These are phyloP conservation scores for Papilio polyxenes DNA, from an alignment of 1,140 invertebrate species.

Conservation along the genomic window DNA sequence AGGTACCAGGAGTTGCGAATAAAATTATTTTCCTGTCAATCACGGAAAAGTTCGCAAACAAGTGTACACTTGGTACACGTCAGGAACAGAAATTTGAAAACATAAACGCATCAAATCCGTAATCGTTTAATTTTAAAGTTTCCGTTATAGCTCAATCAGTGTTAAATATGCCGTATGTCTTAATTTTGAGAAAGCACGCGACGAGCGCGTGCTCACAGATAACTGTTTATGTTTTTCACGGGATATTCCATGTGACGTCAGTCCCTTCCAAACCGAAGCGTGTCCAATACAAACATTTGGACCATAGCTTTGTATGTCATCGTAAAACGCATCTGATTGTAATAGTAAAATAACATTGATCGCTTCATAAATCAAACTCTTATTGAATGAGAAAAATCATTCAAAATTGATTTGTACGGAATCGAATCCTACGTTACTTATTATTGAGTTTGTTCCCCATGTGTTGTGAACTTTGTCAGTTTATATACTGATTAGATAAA, in stretches of 20 bases:
- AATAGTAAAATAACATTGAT: conserved; percentile 32
- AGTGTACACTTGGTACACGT: too few relatives aligned
- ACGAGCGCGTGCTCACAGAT: conserved; percentile 11
- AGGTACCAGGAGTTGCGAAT: too few relatives aligned
- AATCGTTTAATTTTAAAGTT: background rate
- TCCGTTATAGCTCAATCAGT: background rate
- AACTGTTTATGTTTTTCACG: conserved; percentile 36
- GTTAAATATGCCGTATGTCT: background rate
- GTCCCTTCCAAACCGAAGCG: conserved; percentile 8
- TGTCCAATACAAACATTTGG: conserved; percentile 36
- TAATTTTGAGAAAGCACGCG: conserved; percentile 23
- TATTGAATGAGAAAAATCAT: conserved; percentile 30
- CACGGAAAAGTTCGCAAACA: too few relatives aligned
- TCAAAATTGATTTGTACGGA: background rate
- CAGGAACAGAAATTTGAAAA: too few relatives aligned
- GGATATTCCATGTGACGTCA: conserved; percentile 39
- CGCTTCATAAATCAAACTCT: conserved; percentile 21
- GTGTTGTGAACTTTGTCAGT: background rate
- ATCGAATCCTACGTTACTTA: background rate
- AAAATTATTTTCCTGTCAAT: too few relatives aligned
- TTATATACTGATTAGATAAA: background rate
- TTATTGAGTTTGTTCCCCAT: background rate
- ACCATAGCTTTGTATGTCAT: conserved; percentile 35
- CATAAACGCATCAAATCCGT: too few relatives aligned
- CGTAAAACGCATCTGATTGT: conserved; percentile 40